Evolutionary conservation across 2,888 invertebrate genomes (phyloP).

Genomic region (Agrochola litura): DNA sequence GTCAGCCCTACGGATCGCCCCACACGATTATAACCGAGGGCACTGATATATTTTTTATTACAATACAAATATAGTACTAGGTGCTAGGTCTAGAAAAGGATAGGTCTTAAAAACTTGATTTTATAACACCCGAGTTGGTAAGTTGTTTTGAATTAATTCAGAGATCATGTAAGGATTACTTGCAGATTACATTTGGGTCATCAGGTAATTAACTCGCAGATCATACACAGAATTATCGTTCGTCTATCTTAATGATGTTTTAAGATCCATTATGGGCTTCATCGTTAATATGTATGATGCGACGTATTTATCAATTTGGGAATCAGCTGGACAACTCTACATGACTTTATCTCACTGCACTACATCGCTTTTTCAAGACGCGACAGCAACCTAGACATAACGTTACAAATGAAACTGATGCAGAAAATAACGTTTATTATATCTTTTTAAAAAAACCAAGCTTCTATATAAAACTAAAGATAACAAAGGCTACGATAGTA

Average conservation of each 20-base stretch:
- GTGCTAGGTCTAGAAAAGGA: constrained; percentile 33
- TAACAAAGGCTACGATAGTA: not conserved
- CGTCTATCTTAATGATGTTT: constrained; percentile 10
- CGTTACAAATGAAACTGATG: not conserved
- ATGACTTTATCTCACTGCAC: not conserved
- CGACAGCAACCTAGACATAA: not conserved
- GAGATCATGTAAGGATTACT: constrained; percentile 10
- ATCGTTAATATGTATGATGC: not conserved
- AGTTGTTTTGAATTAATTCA: constrained; percentile 17
- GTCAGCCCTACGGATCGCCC: constrained; percentile 61
- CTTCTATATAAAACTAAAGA: not conserved
- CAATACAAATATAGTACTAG: constrained; percentile 41
- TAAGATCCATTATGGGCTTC: not conserved
- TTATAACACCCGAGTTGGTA: constrained; percentile 7
- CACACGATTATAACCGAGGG: constrained; percentile 52
- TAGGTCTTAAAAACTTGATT: constrained; percentile 29
- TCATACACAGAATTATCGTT: constrained; percentile 11
- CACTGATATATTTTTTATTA: constrained; percentile 46
- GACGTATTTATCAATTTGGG: not conserved
- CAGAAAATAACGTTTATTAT: not conserved
- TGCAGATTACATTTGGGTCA: constrained; percentile 25
- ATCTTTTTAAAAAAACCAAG: not conserved
- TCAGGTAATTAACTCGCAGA: constrained; percentile 17
- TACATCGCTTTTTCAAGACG: not conserved
- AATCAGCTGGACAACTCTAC: not conserved